Base-by-base conservation (phyloP, 2,888 invertebrate genomes). In the Chrysodeixis includens region DNA sequence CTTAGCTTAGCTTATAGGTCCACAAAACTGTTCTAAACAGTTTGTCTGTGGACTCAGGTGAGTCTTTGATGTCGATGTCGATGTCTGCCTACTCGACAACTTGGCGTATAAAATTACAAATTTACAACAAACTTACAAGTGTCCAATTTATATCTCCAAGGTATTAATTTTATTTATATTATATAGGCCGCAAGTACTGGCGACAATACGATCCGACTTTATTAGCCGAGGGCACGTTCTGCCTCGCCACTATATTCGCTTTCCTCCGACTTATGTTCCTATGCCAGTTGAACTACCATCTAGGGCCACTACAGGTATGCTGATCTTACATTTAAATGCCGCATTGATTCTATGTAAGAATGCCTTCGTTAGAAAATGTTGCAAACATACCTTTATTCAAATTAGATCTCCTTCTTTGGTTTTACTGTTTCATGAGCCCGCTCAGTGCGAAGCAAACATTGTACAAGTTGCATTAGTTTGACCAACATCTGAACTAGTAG, bases 161-260 rank as follows among this genome's bases (percentile, higher is more conserved):
- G 32, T 53, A 53, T 54, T 57, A 12, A 54, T 52, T 40, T 7
- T 70, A 55, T 74, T 73, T 73, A 40, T 64, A 64, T 56, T 70
- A 30, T 61, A 84, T 96, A 83, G 96, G 96, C 81, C 92, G 97
- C 62, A 96, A 96, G 87, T 96, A 96, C 84, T 97, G 97, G 97
- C 91, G 95, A 78, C 95, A 95, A 81, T 90, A 96, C 70, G 97
- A 97, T 86, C 96, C 97, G 0, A 93, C 96, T 9, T 87, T 97
- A 59, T 88, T 97, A 20, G 96, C 96, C 5, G 97, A 97, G 90
- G 96, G 96, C 54, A 94, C 96, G 54, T 96, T 96, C 86, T 96
- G 96, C 53, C 85, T 97, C 12, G 97, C 97, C 6, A 96, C 96
- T 14, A 96, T 97, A 71, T 95, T 97, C 94, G 96, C 97, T 9